These are phyloP conservation scores for Chrysomallon squamiferum DNA, from an alignment of 1,140 invertebrate genomes.

Conservation along the genomic window DNA sequence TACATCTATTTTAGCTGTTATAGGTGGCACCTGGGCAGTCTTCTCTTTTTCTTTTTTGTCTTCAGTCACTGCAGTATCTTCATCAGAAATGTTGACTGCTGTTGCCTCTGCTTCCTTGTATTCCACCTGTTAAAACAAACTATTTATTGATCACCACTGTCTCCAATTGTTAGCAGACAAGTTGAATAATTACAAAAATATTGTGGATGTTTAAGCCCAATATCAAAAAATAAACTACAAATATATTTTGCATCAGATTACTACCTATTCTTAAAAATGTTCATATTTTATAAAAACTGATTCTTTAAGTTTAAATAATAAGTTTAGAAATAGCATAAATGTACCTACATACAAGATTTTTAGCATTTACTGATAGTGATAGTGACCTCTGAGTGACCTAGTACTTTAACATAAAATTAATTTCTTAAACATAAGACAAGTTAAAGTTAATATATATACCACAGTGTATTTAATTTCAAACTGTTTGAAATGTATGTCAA, in stretches of 20 bases:
- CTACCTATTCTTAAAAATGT: background rate
- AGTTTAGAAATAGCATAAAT: background rate
- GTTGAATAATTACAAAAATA: background rate
- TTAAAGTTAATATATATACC: too few relatives aligned
- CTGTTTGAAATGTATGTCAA: too few relatives aligned
- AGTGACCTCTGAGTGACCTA: too few relatives aligned
- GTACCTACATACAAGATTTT: too few relatives aligned
- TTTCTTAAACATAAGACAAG: too few relatives aligned
- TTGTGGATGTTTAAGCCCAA: background rate
- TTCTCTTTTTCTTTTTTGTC: conserved; percentile 41
- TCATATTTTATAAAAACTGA: background rate
- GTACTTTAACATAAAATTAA: too few relatives aligned
- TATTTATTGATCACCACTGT: background rate
- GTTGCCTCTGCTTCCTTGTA: conserved; percentile 61
- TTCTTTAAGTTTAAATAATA: too few relatives aligned
- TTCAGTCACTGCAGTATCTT: conserved; percentile 57
- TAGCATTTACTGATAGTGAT: too few relatives aligned
- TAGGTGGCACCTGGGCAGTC: conserved; percentile 32
- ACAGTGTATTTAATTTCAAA: too few relatives aligned
- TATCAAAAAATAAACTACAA: background rate
- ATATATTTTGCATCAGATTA: background rate
- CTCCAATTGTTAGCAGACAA: background rate
- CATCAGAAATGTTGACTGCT: conserved; percentile 56
- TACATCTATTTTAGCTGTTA: conserved; percentile 36
- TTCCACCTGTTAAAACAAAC: conserved; percentile 47